phyloP scores from a whole-genome alignment of 2,797 vertebrate species.

The Ptychobarbus kaznakovi region DNA sequence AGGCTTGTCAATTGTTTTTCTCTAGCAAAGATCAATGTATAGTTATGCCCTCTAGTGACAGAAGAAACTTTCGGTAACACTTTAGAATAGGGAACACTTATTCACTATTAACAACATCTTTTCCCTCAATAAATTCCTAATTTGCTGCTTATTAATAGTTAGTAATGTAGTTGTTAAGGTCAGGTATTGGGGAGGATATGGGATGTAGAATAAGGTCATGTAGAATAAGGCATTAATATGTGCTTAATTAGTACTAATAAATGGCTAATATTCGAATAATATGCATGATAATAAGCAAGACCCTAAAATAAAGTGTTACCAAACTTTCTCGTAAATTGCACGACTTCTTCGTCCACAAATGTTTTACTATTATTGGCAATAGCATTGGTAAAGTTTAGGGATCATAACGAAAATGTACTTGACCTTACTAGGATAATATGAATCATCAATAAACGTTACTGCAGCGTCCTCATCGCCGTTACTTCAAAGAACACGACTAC shows the following conservation, averaged over 20 bases:
- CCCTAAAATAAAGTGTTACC: too few relatives aligned
- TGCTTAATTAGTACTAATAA: too few relatives aligned
- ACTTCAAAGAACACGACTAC: not conserved
- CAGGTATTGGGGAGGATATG: too few relatives aligned
- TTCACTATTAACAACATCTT: too few relatives aligned
- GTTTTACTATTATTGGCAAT: not conserved
- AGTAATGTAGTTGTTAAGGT: too few relatives aligned
- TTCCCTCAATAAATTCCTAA: too few relatives aligned
- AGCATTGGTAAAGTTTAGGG: not conserved
- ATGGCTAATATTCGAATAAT: too few relatives aligned
- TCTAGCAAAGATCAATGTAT: slow-evolving; percentile 22
- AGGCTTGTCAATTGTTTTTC: not conserved
- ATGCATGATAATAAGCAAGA: too few relatives aligned
- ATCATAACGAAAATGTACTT: not conserved
- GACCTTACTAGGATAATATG: not conserved
- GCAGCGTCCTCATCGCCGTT: not conserved
- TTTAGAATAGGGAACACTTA: too few relatives aligned
- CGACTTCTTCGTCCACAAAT: not conserved
- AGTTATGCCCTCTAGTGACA: not conserved
- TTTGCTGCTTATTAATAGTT: too few relatives aligned
- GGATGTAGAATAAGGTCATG: too few relatives aligned
- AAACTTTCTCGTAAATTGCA: not conserved
- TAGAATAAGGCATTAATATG: too few relatives aligned
- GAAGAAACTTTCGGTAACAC: not conserved
- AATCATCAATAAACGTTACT: not conserved